Evolutionary conservation across 2,888 invertebrate species (phyloP), one percentile per base, ranked within the genome.

Genomic region (Nemoura dubitans): DNA sequence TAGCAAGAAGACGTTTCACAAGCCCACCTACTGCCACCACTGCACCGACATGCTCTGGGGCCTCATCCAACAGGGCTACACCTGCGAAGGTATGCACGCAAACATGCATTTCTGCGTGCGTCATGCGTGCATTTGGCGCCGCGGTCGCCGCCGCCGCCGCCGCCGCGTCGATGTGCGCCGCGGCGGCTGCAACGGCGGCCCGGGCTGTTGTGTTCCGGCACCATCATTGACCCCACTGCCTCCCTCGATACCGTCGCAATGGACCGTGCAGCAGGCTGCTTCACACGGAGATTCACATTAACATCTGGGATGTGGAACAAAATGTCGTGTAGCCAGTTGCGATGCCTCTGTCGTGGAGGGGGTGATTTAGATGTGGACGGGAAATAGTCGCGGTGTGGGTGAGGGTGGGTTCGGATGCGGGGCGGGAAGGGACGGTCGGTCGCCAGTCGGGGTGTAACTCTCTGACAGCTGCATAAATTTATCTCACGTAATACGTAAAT

Each of bases 31-130:
- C 94, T 99, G 99, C 94, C 99, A 99, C 94, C 98, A 99, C 94
- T 99, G 99, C 95, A 98, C 98, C 93, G 99, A 99, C 93, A 96
- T 99, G 95, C 96, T 99, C 92, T 99, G 99, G 99, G 99, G 99
- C 92, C 96, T 99, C 94, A 98, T 99, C 93, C 98, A 98, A 93
- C 99, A 99, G 94, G 99, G 99, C 93, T 98, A 97, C 95, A 97
- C 98, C 92, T 99, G 99, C 95, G 99, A 99, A 97, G 98, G 99
- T 99, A 93, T 85, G 83, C 83, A 81, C 59, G 59, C 59, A 59
- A 59, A 59, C 59, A 59, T 59, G 59, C 59, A 27, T 81, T 81
- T 85, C 85, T n/a, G 3, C 43, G 59, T 10, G 59, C 59, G 59
- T 59, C 16, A 21, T 59, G 59, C 59, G 59, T 30, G 25, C 26